Conservation (phyloP, 2,888 invertebrate genomes). For the Ornithoptera alexandrae region DNA sequence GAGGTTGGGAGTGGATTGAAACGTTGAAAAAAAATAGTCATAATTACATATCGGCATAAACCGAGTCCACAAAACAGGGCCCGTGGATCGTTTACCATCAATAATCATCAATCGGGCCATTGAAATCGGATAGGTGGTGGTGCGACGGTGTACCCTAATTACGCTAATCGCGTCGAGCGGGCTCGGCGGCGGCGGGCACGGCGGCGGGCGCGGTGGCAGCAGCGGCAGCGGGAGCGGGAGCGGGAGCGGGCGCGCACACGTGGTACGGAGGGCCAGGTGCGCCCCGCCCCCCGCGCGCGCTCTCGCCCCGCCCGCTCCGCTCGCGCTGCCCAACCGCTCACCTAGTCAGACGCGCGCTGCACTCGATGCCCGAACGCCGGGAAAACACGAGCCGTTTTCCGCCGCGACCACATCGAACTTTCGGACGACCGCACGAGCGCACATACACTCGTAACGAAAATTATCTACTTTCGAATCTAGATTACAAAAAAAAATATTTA, state of each 20-base stretch:
- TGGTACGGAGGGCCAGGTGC: constrained; percentile 66
- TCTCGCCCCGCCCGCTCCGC: constrained; percentile 45
- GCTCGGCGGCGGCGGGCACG: constrained; percentile 44
- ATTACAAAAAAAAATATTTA: constrained; percentile 4
- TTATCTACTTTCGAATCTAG: constrained; percentile 33
- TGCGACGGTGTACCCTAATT: constrained; percentile 55
- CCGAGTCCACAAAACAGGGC: constrained; percentile 43
- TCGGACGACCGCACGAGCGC: constrained; percentile 36
- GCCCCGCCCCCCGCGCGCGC: constrained; percentile 62
- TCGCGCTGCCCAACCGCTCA: constrained; percentile 52
- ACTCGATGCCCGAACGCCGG: constrained; percentile 78
- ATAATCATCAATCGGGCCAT: constrained; percentile 64
- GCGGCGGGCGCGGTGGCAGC: no score
- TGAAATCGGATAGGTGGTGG: constrained; percentile 59
- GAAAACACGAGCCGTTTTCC: constrained; percentile 77
- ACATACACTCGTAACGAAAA: constrained; percentile 47
- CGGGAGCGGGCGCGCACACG: constrained; percentile 52
- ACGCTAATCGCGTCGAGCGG: constrained; percentile 52
- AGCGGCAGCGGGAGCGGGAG: constrained; percentile 13
- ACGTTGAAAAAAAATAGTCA: constrained; percentile 24
- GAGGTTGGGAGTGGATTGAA: constrained; percentile 7
- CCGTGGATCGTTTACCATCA: constrained; percentile 49
- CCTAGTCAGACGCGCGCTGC: constrained; percentile 71
- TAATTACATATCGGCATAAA: constrained; percentile 33
- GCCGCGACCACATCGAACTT: constrained; percentile 67